Base-by-base conservation (phyloP, 2,113 vertebrate species). In the Coturnix japonica region DNA sequence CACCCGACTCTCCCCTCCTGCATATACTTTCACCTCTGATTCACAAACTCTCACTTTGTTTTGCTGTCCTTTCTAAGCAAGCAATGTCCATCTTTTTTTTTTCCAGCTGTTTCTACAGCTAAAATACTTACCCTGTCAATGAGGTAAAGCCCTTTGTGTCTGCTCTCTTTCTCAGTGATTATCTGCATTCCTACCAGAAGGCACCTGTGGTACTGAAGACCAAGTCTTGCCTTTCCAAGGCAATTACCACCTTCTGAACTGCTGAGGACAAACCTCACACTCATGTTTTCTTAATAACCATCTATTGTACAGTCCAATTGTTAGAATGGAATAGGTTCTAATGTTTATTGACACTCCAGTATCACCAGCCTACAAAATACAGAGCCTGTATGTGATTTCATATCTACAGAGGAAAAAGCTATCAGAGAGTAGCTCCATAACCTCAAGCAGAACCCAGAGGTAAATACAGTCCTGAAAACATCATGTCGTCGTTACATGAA, bases 261-360 rank as follows among this genome's bases (percentile, higher is more conserved):
- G 31, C 49, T 41, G 63, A 92, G 44, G 53, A 89, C 35, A 87
- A 89, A 87, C 44, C 63, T 85, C 66, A 49, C 83, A 72, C 30
- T 56, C 43, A 6, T 21, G 20, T 79, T 92, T 85, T 43, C 76
- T 76, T 79, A 82, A 49, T 13, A 2, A 59, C 53, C n/a, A 87
- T 71, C 28, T 88, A 23, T 11, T 77, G 49, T 35, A 59, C 44
- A 46, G 39, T 23, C 74, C 70, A 18, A 17, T 78, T 78, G 87
- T 76, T 60, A 70, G 26, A n/a, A 44, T 41, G n/a, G 31, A 87
- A 59, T 2, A 78, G 74, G 21, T 53, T 84, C 74, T 86, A 35
- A 43, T 56, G 44, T 53, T 94, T 72, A 72, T 26, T 93, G 84
- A 84, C 53, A 17, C 31, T 81, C 56, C 30, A 60, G 1, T 35